Evolutionary conservation across 2,888 invertebrate genomes (phyloP).

Genomic region (Torymus tubicola): DNA sequence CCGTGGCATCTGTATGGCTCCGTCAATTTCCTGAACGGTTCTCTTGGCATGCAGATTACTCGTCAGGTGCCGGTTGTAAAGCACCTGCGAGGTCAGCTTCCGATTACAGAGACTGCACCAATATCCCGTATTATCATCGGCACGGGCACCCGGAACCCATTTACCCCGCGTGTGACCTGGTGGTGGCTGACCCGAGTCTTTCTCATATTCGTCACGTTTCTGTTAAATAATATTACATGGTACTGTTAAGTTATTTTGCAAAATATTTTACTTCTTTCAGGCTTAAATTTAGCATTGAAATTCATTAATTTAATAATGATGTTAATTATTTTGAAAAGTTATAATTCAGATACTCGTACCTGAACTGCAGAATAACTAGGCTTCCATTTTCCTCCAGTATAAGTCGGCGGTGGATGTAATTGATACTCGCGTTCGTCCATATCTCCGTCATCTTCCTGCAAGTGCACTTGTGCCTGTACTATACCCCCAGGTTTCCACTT

Average conservation of each 20-base stretch:
- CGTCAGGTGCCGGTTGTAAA: constrained; percentile 87
- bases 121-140: constrained; percentile 76
- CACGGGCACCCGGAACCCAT: constrained; percentile 84
- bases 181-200: constrained; percentile 77
- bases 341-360: constrained; percentile 39
- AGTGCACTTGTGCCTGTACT: constrained; percentile 65
- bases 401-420: constrained; percentile 77
- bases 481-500: constrained; percentile 85
- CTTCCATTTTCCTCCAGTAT: constrained; percentile 83
- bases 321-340: neutral
- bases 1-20: constrained; percentile 61
- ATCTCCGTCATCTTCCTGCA: constrained; percentile 75
- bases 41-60: constrained; percentile 82
- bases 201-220: constrained; percentile 63
- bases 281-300: too few species aligned
- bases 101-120: constrained; percentile 84
- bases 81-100: constrained; percentile 83
- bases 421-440: constrained; percentile 63
- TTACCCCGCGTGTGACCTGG: constrained; percentile 87
- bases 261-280: too few species aligned
- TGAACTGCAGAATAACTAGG: constrained; percentile 61
- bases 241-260: too few species aligned
- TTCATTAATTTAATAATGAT: neutral
- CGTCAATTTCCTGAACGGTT: constrained; percentile 80
- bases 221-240: neutral